Conservation (phyloP, 2,113 vertebrate genomes). For the Centropus unirufus region DNA sequence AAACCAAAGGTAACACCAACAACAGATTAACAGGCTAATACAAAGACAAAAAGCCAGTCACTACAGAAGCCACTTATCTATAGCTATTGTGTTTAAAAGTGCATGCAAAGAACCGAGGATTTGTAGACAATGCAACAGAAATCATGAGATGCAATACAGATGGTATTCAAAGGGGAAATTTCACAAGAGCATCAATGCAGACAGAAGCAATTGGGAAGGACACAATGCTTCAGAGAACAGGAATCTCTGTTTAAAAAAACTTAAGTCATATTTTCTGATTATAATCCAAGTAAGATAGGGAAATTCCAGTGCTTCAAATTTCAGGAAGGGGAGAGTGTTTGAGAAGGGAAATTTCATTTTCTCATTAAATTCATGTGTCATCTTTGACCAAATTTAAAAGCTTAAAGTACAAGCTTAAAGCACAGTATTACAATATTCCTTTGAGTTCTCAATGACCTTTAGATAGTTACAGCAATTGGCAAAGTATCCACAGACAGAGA, state of each 20-base stretch:
- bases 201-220: neutral
- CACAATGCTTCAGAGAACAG: neutral
- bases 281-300: neutral
- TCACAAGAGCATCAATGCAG: neutral
- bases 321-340: too few relatives aligned
- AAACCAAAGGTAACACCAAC: neutral
- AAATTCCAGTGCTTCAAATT: neutral
- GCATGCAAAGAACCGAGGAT: neutral
- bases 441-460: neutral
- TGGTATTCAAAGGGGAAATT: neutral
- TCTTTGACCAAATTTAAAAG: neutral
- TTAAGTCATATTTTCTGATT: neutral
- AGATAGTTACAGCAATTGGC: neutral
- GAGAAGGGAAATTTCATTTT: neutral
- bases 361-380: neutral
- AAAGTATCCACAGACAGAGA: neutral
- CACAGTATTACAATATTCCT: neutral
- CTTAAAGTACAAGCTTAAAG: neutral
- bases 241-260: neutral
- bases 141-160: neutral
- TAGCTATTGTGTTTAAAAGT: neutral
- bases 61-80: neutral
- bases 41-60: neutral
- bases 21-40: neutral
- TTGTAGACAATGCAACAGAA: neutral